phyloP scores from a whole-genome alignment of 2,113 vertebrate genomes.

The Coracopsis vasa region DNA sequence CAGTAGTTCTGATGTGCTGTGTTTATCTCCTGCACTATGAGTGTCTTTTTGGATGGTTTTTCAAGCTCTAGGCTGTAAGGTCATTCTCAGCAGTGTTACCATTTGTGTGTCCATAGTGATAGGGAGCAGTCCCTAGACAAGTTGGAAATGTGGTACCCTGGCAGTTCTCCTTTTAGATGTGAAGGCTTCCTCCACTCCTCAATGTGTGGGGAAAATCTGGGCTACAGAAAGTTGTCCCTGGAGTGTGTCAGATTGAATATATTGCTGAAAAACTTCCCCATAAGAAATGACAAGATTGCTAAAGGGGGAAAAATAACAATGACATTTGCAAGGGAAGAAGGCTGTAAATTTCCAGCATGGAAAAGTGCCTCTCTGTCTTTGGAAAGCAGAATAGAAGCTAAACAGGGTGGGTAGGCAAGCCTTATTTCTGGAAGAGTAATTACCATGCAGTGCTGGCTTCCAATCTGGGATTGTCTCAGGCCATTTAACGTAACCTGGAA shows the following conservation, averaged over 20 bases:
- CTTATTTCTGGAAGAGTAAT: slow-evolving; percentile 67
- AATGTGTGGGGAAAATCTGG: background rate
- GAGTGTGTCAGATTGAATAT: background rate
- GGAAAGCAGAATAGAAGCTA: slow-evolving; percentile 41
- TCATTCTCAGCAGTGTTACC: background rate
- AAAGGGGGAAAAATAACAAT: slow-evolving; percentile 36
- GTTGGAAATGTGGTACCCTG: background rate
- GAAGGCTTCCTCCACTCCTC: background rate
- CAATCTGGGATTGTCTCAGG: slow-evolving; percentile 61
- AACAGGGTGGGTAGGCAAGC: slow-evolving; percentile 50
- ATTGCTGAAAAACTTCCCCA: background rate
- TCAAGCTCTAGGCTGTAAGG: background rate
- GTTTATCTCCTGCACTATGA: background rate
- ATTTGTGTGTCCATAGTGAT: background rate
- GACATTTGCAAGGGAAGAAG: slow-evolving; percentile 47
- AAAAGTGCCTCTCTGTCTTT: slow-evolving; percentile 51
- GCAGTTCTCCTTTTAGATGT: background rate
- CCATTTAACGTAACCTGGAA: slow-evolving; percentile 60
- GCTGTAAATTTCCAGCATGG: slow-evolving; percentile 61
- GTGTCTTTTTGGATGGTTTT: background rate
- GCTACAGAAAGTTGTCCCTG: background rate
- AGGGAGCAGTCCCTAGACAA: background rate
- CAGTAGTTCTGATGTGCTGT: background rate
- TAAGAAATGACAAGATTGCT: background rate
- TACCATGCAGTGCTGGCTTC: slow-evolving; percentile 41